Conservation (phyloP, 37 sponge, comb jelly and placozoan genomes). For the Haliclona indistincta region DNA sequence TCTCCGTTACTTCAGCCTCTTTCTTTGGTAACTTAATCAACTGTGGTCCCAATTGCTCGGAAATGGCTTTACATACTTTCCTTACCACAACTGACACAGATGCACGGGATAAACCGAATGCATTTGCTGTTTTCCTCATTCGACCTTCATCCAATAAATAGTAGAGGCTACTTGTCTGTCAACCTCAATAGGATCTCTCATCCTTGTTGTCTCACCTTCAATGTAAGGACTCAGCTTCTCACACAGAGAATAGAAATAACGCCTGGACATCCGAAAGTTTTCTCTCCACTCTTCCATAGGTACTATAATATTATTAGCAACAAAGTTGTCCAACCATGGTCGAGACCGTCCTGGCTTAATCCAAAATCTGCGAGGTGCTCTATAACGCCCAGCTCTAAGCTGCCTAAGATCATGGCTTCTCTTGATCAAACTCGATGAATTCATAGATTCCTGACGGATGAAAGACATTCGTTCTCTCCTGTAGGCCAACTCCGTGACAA, state of each 20-base stretch:
- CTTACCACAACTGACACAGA: slow-evolving; percentile 8
- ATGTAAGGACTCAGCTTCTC: neutral
- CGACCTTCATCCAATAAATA: no score
- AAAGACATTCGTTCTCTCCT: no score
- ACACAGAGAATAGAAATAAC: slow-evolving; percentile 15
- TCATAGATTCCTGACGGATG: no score
- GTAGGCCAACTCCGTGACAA: no score
- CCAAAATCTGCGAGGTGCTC: slow-evolving; percentile 1
- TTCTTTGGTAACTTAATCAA: slow-evolving; percentile 3
- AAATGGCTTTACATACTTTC: neutral
- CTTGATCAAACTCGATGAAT: no score
- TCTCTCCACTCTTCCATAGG: slow-evolving; percentile 10
- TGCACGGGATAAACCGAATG: slow-evolving; percentile 26
- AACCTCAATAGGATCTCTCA: neutral
- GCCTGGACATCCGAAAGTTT: slow-evolving; percentile 10
- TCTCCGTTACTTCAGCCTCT: no score
- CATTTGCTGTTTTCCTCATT: slow-evolving; percentile 31
- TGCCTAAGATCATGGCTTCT: no score
- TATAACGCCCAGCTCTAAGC: neutral
- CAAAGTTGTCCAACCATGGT: slow-evolving; percentile 29
- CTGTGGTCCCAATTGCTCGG: neutral
- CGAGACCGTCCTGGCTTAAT: slow-evolving; percentile 12
- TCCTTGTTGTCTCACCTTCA: neutral
- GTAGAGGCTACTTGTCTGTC: neutral
- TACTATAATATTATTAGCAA: slow-evolving; percentile 2